These are phyloP conservation scores for Penaeus japonicus DNA, from an alignment of 1,140 invertebrate genomes.

Conservation along the genomic window DNA sequence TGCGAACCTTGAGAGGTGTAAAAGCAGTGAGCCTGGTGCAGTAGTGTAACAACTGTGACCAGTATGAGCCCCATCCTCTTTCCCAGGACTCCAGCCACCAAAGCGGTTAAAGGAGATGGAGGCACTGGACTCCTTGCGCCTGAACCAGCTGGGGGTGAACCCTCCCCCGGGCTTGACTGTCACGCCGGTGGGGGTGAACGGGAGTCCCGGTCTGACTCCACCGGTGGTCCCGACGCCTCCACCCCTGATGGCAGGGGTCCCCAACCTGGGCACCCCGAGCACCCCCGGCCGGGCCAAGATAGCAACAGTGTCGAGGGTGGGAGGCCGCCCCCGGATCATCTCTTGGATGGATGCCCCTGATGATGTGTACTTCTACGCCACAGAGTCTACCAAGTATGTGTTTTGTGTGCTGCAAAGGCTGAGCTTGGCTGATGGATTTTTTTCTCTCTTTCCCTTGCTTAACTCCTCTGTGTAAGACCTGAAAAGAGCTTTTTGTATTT, in stretches of 20 bases:
- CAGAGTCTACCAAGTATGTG: slow-evolving; percentile 86
- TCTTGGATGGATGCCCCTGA: slow-evolving; percentile 98
- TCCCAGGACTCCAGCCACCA: slow-evolving; percentile 61
- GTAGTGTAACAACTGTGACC: no score
- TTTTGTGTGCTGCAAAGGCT: slow-evolving; percentile 57
- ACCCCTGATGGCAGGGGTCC: slow-evolving; percentile 68
- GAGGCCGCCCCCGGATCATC: slow-evolving; percentile 82
- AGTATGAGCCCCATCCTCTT: background rate
- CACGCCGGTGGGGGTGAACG: slow-evolving; percentile 57
- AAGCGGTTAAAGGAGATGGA: slow-evolving; percentile 63
- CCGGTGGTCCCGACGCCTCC: slow-evolving; percentile 24
- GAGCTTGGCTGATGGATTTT: background rate
- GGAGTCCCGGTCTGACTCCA: slow-evolving; percentile 35
- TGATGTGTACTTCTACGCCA: slow-evolving; percentile 94
- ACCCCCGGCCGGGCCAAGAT: slow-evolving; percentile 74
- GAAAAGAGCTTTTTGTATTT: no score
- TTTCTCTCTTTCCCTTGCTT: background rate
- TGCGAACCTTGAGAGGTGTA: no score
- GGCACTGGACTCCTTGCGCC: slow-evolving; percentile 59
- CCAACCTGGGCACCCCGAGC: slow-evolving; percentile 60
- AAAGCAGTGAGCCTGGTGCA: no score
- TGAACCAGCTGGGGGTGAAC: slow-evolving; percentile 57
- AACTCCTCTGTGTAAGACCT: no score
- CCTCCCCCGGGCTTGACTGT: slow-evolving; percentile 62
- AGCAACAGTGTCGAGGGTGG: slow-evolving; percentile 71